Percentiles rank a stretch among this genome's conserved stretches.
These are phyloP conservation scores for Spinus pinus DNA, from an alignment of 2,797 vertebrate genomes.

Conservation along the genomic window DNA sequence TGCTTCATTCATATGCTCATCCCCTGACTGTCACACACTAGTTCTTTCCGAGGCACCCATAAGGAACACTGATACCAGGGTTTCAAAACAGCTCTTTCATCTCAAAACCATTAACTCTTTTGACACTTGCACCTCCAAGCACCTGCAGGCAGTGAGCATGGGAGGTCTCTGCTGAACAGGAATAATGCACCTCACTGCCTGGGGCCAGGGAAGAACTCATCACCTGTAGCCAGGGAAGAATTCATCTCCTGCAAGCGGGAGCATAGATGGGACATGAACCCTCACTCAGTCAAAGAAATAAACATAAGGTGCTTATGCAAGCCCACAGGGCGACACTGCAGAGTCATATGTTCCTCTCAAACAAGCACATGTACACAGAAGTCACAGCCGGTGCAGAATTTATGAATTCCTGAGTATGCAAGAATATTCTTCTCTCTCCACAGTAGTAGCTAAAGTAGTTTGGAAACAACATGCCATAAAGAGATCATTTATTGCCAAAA, in stretches of 20 bases:
- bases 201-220: background rate
- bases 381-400: background rate
- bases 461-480: background rate
- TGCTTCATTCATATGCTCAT: background rate
- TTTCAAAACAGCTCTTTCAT: background rate
- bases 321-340: accelerated
- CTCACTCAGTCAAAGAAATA: background rate
- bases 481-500: background rate
- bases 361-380: background rate
- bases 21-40: background rate
- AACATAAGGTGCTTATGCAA: background rate
- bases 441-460: background rate
- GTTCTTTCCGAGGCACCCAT: accelerated
- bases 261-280: background rate
- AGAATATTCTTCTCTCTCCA: background rate
- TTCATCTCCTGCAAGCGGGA: accelerated
- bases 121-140: background rate
- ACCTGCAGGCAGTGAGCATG: accelerated
- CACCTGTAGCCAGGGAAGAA: background rate
- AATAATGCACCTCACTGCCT: background rate
- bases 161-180: background rate
- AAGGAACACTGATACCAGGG: accelerated
- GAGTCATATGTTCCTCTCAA: background rate
- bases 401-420: background rate
- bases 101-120: background rate